Evolutionary conservation across 1,140 invertebrate species (phyloP).

Genomic region (Anagrus nilaparvatae): DNA sequence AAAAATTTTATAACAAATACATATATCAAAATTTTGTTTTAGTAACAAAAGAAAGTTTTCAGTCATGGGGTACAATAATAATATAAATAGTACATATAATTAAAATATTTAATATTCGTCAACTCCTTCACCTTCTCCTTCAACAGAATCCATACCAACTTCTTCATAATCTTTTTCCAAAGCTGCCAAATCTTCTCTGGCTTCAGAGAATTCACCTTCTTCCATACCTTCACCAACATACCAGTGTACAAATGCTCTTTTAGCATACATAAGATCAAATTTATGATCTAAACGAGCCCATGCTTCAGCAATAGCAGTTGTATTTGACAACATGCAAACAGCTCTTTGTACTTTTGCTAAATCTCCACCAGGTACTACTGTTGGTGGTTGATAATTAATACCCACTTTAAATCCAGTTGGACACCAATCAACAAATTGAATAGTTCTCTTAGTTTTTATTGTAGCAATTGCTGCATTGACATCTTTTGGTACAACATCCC

Average conservation of each 20-base stretch:
- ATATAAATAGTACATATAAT: too few relatives aligned
- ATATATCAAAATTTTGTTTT: too few relatives aligned
- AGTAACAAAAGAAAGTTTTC: too few relatives aligned
- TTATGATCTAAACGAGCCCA: constrained; percentile 66
- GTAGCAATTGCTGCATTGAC: constrained; percentile 71
- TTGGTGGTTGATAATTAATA: constrained; percentile 51
- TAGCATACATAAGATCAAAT: constrained; percentile 73
- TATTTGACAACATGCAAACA: constrained; percentile 70
- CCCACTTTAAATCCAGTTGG: constrained; percentile 68
- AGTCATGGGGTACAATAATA: too few relatives aligned
- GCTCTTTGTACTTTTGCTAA: constrained; percentile 41
- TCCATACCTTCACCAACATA: constrained; percentile 69
- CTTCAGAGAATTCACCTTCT: constrained; percentile 70
- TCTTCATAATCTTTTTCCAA: constrained; percentile 57
- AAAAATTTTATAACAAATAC: too few relatives aligned
- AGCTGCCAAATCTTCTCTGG: constrained; percentile 66
- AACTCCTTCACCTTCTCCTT: constrained; percentile 39
- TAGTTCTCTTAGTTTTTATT: constrained; percentile 79
- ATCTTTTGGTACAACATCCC: constrained; percentile 55
- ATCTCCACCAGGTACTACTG: constrained; percentile 27
- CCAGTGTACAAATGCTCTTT: constrained; percentile 70
- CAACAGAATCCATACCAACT: constrained; percentile 30
- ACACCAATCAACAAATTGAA: constrained; percentile 77
- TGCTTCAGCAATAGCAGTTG: constrained; percentile 65
- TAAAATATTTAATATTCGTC: constrained; percentile 39